Conservation (phyloP, 1,140 invertebrate species). For the Drosophila ercepeae region DNA sequence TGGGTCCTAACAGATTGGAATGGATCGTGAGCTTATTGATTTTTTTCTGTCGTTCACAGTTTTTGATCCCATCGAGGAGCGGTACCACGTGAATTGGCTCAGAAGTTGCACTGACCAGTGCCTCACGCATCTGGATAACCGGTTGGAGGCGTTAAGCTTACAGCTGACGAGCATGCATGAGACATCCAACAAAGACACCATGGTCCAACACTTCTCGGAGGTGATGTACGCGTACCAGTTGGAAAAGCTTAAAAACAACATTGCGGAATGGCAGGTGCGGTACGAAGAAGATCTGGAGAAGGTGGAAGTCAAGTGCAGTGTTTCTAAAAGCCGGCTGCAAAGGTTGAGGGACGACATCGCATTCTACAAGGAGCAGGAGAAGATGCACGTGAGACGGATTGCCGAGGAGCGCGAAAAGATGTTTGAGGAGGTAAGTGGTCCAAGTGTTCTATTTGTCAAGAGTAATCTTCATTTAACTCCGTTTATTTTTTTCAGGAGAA, state of each 20-base stretch:
- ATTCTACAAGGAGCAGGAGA: slow-evolving; percentile 30
- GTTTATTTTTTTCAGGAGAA: no score
- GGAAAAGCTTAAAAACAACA: neutral
- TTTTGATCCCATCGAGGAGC: slow-evolving; percentile 38
- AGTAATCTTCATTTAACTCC: no score
- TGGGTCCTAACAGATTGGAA: neutral
- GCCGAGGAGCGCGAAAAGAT: neutral
- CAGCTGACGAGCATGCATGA: neutral
- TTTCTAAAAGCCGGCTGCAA: neutral
- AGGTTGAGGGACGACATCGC: slow-evolving; percentile 45
- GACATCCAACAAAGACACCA: neutral
- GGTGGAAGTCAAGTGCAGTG: slow-evolving; percentile 22
- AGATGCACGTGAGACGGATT: slow-evolving; percentile 19
- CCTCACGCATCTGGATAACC: neutral
- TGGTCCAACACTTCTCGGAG: neutral
- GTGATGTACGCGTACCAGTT: slow-evolving; percentile 18
- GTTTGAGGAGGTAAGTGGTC: slow-evolving; percentile 14
- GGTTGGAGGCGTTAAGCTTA: slow-evolving; percentile 2
- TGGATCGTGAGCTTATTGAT: no score
- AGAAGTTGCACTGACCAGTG: slow-evolving; percentile 35
- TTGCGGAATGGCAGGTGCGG: slow-evolving; percentile 21
- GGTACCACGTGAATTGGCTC: slow-evolving; percentile 52
- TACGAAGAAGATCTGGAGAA: slow-evolving; percentile 34
- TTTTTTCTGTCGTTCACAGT: slow-evolving; percentile 1
- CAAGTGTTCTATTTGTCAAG: neutral